Evolutionary conservation across 2,888 invertebrate species (phyloP).

Genomic region (Spisula solida): DNA sequence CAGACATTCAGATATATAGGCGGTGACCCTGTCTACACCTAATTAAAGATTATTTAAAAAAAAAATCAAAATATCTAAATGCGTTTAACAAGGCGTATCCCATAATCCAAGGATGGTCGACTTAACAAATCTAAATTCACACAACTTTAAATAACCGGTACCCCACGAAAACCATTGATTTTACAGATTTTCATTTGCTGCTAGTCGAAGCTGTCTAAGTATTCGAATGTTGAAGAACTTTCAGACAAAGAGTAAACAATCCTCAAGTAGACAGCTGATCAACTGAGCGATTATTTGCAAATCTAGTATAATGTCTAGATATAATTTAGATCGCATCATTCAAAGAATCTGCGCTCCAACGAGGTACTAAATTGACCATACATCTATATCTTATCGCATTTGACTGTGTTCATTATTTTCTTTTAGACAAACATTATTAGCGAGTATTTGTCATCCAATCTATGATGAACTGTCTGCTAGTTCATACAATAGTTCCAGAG

Average conservation of each 20-base stretch:
- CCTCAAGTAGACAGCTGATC: neutral
- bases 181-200: neutral
- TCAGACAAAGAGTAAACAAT: neutral
- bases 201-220: neutral
- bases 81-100: too few relatives aligned
- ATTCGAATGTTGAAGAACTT: constrained; percentile 10
- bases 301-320: constrained; percentile 14
- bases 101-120: too few relatives aligned
- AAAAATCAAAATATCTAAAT: too few relatives aligned
- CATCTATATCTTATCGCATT: neutral
- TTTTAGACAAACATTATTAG: constrained; percentile 1
- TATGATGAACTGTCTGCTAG: neutral
- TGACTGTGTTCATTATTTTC: neutral
- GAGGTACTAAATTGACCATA: constrained; percentile 14
- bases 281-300: neutral
- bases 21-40: too few relatives aligned
- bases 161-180: too few relatives aligned
- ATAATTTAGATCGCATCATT: constrained; percentile 13
- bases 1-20: too few relatives aligned
- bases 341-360: neutral
- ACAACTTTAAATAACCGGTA: too few relatives aligned
- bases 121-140: too few relatives aligned
- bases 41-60: too few relatives aligned
- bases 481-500: neutral
- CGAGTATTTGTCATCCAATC: neutral